Conservation (phyloP, 1,140 invertebrate species). For the Cydia strobilella region DNA sequence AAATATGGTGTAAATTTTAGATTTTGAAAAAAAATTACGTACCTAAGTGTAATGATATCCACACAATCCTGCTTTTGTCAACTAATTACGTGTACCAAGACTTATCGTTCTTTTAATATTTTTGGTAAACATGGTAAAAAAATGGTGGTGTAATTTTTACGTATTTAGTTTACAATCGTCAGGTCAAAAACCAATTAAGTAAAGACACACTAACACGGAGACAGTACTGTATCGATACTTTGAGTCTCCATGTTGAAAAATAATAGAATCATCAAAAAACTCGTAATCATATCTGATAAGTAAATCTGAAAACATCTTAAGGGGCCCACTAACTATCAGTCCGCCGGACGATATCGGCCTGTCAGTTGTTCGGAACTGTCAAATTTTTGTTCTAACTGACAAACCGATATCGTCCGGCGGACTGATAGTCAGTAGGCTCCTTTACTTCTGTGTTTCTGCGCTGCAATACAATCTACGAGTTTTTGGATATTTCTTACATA, state of each 20-base stretch:
- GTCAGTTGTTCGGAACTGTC: too few relatives aligned
- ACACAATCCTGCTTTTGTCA: neutral
- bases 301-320: too few relatives aligned
- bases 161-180: neutral
- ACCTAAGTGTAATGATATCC: neutral
- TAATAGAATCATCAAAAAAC: conserved; percentile 46
- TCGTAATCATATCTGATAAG: neutral
- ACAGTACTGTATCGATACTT: conserved; percentile 64
- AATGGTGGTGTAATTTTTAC: neutral
- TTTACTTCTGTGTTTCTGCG: too few relatives aligned
- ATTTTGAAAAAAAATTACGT: neutral
- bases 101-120: neutral
- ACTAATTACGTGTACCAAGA: neutral
- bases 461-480: too few relatives aligned
- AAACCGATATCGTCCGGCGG: too few relatives aligned
- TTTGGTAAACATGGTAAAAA: neutral
- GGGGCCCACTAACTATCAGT: too few relatives aligned
- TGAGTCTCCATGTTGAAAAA: conserved; percentile 47
- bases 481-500: conserved; percentile 22
- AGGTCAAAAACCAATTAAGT: neutral
- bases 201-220: conserved; percentile 53
- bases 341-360: too few relatives aligned
- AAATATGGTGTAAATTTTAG: neutral
- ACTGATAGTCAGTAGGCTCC: too few relatives aligned
- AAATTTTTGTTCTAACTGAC: too few relatives aligned